Conservation (phyloP, 2,113 vertebrate genomes). For the Brachypteracias leptosomus region DNA sequence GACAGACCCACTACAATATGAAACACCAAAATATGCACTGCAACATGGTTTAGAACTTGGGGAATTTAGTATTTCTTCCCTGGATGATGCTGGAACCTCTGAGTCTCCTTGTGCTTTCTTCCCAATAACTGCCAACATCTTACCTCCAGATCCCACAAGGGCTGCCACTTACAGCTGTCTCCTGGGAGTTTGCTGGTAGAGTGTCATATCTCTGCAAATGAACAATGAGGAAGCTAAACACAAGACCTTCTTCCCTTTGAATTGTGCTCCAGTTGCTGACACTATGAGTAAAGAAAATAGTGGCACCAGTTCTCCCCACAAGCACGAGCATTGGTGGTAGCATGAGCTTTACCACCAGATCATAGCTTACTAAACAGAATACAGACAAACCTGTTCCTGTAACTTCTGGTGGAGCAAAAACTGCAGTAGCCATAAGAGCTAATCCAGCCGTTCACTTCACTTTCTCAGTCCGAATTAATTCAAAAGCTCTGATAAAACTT, state of each 20-base stretch:
- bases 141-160: not conserved
- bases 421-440: not conserved
- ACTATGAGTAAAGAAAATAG: not conserved
- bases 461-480: not conserved
- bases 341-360: not conserved
- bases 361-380: not conserved
- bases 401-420: not conserved
- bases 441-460: not conserved
- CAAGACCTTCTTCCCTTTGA: not conserved
- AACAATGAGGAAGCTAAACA: not conserved
- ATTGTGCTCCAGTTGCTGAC: not conserved
- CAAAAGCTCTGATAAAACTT: not conserved
- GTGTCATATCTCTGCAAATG: not conserved
- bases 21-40: not conserved
- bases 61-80: not conserved
- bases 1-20: too few relatives aligned
- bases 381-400: not conserved
- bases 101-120: not conserved
- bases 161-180: not conserved
- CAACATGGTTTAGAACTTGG: not conserved
- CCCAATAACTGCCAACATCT: not conserved
- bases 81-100: not conserved
- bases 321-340: not conserved
- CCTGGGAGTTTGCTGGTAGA: not conserved
- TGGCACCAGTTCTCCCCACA: not conserved